A percentile compares a stretch with the other conserved stretches of the same genome.
These are phyloP conservation scores for Mormyrus hasselquistii DNA, from an alignment of 2,797 vertebrate genomes.

Conservation along the genomic window DNA sequence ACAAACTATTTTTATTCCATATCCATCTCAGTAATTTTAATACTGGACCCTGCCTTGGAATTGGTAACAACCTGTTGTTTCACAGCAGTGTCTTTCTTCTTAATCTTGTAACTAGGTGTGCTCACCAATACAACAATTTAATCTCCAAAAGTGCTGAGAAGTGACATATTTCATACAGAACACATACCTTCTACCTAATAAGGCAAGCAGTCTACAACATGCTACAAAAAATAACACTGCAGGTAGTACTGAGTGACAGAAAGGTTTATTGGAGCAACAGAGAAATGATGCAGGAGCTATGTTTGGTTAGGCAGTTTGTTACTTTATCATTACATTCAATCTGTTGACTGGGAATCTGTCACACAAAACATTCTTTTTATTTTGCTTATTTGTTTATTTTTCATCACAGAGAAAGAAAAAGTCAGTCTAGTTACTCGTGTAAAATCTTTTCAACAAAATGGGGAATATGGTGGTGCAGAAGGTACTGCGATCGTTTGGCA, in stretches of 20 bases:
- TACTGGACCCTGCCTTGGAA: constrained; percentile 22
- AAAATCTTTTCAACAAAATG: neutral
- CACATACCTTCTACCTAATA: neutral
- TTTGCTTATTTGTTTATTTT: neutral
- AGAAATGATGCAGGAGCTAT: neutral
- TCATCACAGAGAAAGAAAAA: neutral
- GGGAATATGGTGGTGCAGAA: no score
- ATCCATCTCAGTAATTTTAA: constrained; percentile 23
- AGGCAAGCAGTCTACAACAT: neutral
- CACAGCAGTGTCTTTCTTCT: neutral
- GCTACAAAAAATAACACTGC: neutral
- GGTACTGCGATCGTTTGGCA: no score
- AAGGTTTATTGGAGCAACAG: neutral
- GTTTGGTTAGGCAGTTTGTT: neutral
- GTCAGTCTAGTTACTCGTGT: neutral
- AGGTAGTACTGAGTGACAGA: neutral
- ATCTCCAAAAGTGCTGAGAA: neutral
- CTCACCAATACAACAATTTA: neutral
- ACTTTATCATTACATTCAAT: neutral
- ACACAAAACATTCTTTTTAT: neutral
- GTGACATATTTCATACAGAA: neutral
- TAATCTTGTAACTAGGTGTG: neutral
- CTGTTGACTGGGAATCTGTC: neutral
- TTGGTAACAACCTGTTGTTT: neutral
- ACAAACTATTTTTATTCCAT: constrained; percentile 34